Percentiles rank a stretch among this genome's conserved stretches.
These are phyloP conservation scores for Geotrypetes seraphini DNA, from an alignment of 2,797 vertebrate genomes.

Conservation along the genomic window DNA sequence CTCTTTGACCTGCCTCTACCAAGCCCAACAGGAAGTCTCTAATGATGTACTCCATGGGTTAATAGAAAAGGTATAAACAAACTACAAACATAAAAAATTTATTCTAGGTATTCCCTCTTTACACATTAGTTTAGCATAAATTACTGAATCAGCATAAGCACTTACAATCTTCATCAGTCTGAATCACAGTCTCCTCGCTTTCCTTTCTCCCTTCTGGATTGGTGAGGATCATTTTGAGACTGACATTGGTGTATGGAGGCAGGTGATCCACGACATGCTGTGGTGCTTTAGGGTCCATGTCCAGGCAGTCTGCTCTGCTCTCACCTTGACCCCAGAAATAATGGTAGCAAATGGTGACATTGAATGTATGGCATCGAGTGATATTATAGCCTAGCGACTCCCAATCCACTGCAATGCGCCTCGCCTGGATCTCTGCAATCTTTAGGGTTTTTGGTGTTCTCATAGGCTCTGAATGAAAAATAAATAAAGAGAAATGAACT, in stretches of 20 bases:
- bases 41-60: too few species aligned
- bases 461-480: conserved; percentile 76
- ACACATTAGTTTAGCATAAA: too few species aligned
- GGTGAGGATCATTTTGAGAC: conserved; percentile 95
- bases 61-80: too few species aligned
- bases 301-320: conserved; percentile 87
- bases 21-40: too few species aligned
- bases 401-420: conserved; percentile 93
- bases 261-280: conserved; percentile 84
- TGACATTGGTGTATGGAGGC: conserved; percentile 94
- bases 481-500: too few species aligned
- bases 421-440: conserved; percentile 88
- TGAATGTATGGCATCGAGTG: conserved; percentile 95
- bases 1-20: too few species aligned
- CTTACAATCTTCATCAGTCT: conserved; percentile 93
- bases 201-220: conserved; percentile 96
- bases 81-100: too few species aligned
- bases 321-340: conserved; percentile 78
- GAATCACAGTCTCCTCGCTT: conserved; percentile 91
- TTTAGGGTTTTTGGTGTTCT: conserved; percentile 88
- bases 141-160: too few species aligned
- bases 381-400: conserved; percentile 97
- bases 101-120: too few species aligned
- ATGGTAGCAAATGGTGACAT: conserved; percentile 96
- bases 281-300: conserved; percentile 97